Base-by-base conservation (phyloP, 2,888 invertebrate species). In the Andrena praecox region DNA sequence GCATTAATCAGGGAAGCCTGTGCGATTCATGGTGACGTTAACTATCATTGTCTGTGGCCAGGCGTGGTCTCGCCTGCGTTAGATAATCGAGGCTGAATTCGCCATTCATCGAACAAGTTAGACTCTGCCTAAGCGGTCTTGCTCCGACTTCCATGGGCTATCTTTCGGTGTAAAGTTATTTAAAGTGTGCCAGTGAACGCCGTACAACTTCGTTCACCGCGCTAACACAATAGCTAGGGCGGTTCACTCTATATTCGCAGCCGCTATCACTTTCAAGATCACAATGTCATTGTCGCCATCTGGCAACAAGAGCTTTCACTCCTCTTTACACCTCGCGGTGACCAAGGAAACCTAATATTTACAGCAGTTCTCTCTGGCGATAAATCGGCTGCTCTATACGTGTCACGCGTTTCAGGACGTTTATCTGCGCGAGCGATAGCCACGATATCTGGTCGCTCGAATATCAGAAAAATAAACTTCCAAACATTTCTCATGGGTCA, bases 271-370 rank as follows among this genome's bases (percentile, higher is more conserved):
- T 48, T 54, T 73, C 64, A 60, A 64, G 54, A 81, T 80, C 68
- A 71, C 50, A 76, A 89, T 90, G 89, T 90, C 91, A 80, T 74
- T 89, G 73, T 87, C 88, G 77, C 82, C 85, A 80, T 88, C 89
- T 62, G 84, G 80, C 62, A 87, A 87, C 77, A 89, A 89, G 73
- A 87, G 86, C 73, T 89, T 89, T 63, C 86, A 87, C 79, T 91
- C 89, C 31, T 74, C 88, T 84, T 68, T 89, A 89, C 80, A 78
- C 87, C 83, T 79, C 87, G 62, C 85, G 89, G 85, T 88, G 77
- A 89, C 85, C 29, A 20, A 60, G 33, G 54, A 10, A 31, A 52
- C 35, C 35, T 52, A 10, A 27, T 20, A 42, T 54, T 10, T 7
- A 5, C 16, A 8, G 52, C 27, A 27, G 8, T 8, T 29, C 56